phyloP scores from a whole-genome alignment of 1,140 invertebrate species.

The Magallana angulata region DNA sequence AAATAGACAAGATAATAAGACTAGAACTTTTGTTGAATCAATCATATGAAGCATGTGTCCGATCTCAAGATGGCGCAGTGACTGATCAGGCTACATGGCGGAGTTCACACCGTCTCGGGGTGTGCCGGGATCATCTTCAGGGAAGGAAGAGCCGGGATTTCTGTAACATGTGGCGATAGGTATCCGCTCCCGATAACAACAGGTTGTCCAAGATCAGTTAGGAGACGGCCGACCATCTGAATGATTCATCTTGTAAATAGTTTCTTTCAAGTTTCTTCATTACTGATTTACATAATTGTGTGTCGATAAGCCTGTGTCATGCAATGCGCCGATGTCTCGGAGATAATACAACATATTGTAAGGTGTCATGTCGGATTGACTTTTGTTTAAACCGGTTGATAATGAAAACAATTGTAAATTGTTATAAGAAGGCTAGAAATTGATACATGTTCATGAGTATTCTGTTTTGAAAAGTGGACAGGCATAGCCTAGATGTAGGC shows the following conservation, averaged over 20 bases:
- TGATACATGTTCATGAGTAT: too few relatives aligned
- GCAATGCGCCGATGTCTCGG: neutral
- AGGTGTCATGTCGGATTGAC: too few relatives aligned
- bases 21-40: neutral
- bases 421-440: too few relatives aligned
- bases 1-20: neutral
- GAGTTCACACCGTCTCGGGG: neutral
- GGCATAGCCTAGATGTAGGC: too few relatives aligned
- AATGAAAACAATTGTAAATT: too few relatives aligned
- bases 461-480: too few relatives aligned
- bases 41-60: constrained; percentile 16
- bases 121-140: neutral
- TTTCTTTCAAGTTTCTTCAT: neutral
- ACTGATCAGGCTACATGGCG: neutral
- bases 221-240: neutral
- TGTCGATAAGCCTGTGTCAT: neutral
- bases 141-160: neutral
- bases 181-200: neutral
- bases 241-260: neutral
- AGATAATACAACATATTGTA: neutral
- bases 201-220: neutral
- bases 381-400: too few relatives aligned
- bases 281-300: neutral
- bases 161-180: neutral
- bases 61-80: neutral